Conservation (phyloP, 2,888 invertebrate species). For the Ceraclea dissimilis region DNA sequence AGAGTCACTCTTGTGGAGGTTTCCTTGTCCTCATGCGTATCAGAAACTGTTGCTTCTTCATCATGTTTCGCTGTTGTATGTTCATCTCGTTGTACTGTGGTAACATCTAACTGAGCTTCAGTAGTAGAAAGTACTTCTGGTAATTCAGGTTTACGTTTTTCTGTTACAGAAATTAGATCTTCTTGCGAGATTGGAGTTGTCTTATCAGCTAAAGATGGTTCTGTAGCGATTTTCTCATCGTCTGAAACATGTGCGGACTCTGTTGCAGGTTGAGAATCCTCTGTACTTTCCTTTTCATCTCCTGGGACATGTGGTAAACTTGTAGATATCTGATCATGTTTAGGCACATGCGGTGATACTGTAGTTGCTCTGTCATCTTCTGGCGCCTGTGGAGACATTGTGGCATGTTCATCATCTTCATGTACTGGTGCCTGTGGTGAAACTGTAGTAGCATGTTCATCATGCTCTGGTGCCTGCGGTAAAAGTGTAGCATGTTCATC, state of each 20-base stretch:
- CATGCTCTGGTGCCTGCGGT: background rate
- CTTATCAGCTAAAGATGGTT: background rate
- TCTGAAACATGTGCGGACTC: background rate
- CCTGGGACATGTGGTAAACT: background rate
- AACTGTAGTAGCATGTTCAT: background rate
- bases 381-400: background rate
- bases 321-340: background rate
- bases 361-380: background rate
- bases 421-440: background rate
- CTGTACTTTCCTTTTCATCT: background rate
- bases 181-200: background rate
- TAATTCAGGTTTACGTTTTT: background rate
- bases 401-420: conserved; percentile 1
- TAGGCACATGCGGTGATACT: background rate
- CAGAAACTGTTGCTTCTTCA: background rate
- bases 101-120: background rate
- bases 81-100: background rate
- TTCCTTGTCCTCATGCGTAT: background rate
- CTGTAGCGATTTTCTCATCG: background rate
- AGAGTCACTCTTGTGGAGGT: background rate
- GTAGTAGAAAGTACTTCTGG: background rate
- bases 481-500: background rate
- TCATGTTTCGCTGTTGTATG: background rate
- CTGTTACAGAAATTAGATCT: background rate
- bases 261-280: background rate